Conservation (phyloP, 1,140 invertebrate species). For the Macrosteles quadrilineatus region DNA sequence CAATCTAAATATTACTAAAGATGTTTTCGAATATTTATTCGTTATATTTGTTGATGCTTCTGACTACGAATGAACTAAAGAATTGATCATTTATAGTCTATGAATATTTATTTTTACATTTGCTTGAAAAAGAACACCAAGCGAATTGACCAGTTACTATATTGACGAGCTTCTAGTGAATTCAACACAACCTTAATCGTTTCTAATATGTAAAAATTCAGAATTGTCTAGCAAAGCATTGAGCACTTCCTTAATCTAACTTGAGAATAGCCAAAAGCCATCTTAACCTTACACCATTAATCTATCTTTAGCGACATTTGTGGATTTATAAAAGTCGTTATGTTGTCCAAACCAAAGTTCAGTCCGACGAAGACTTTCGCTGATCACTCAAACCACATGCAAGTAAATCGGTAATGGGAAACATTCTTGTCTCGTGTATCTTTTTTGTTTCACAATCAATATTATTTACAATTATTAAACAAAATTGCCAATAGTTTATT, state of each 20-base stretch:
- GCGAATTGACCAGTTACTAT: no score
- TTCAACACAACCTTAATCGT: neutral
- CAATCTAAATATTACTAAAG: neutral
- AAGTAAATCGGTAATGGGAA: neutral
- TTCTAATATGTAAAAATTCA: neutral
- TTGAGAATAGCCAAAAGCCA: neutral
- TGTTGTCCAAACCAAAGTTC: neutral
- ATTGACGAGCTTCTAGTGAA: neutral
- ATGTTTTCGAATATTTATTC: neutral
- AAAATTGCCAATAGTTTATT: no score
- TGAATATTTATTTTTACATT: no score
- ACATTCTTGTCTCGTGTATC: neutral
- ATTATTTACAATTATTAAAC: no score
- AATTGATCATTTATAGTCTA: no score
- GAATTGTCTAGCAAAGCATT: conserved; percentile 24
- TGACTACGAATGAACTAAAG: neutral
- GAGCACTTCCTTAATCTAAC: conserved; percentile 21
- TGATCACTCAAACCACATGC: neutral
- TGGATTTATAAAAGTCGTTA: neutral
- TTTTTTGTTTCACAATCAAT: no score
- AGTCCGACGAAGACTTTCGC: neutral
- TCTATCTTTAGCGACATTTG: neutral
- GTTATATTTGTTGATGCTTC: neutral
- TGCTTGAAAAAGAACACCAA: no score
- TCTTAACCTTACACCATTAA: neutral